Base-by-base conservation (phyloP, 2,888 invertebrate species). In the Diarsia dahlii region DNA sequence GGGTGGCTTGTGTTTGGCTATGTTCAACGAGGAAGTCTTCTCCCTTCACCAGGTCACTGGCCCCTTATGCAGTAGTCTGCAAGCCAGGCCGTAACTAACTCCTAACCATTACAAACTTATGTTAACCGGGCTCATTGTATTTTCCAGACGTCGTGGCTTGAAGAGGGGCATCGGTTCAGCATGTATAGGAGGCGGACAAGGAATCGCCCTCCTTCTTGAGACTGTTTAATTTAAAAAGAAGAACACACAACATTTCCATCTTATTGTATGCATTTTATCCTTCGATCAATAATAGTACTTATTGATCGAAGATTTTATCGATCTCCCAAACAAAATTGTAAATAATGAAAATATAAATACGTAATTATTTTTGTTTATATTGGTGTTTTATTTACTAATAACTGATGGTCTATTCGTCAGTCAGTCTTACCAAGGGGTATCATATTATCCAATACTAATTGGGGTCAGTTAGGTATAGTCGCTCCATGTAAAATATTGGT, bases 171-270 rank as follows among this genome's bases (percentile, higher is more conserved):
- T 99, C 91, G 99, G 99, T 18, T 98, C 99, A 6, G 99, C 99
- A 0, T 99, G 99, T 92, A 99, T 99, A 93, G 99, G 99, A 52
- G 99, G 99, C 56, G 99, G 99, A 45, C 99, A 99, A 96, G 99
- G 99, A 74, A 99, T 99, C 90, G 99, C 99, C 10, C 91, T 99
- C 0, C 97, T 99, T 82, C 91, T 99, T 63, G 99, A 99, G 95
- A 96, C 97, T 84, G 95, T 98, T 82, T 98, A 95, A 63, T 23
- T 64, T 65, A 56, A 20, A 65, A 70, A 12, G 45, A 75, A 62
- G 45, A 60, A 62, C 20, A 46, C 28, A 54, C 46, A 15, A n/a
- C 6, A 56, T n/a, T 63, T 46, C 28, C 45, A 23, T 20, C 23
- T 13, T 20, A 65, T 4, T 78, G 20, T 63, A 67, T 80, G 65